Conservation (phyloP, 2,797 vertebrate species). For the Rhabdomys pumilio region DNA sequence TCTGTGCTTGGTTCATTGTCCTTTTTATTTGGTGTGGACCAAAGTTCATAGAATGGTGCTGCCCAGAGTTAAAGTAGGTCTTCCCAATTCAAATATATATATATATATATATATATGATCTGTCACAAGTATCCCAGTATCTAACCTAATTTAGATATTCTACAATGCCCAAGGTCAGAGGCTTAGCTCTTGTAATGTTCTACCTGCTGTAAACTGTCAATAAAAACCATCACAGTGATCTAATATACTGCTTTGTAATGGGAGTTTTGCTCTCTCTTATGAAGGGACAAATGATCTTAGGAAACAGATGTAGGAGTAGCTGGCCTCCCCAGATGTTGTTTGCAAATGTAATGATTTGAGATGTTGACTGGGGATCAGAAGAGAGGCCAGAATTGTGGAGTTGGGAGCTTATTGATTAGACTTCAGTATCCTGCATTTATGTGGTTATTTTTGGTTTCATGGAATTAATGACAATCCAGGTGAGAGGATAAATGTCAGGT, state of each 20-base stretch:
- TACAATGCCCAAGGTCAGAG: background rate
- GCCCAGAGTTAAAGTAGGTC: background rate
- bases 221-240: background rate
- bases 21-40: background rate
- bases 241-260: background rate
- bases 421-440: background rate
- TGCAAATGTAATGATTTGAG: slow-evolving; percentile 4
- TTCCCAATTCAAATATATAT: background rate
- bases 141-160: background rate
- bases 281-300: background rate
- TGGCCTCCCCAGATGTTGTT: background rate
- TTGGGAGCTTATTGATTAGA: slow-evolving; percentile 11
- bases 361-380: background rate
- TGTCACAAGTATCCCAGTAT: background rate
- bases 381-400: background rate
- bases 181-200: background rate
- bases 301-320: background rate
- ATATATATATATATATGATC: too few species aligned
- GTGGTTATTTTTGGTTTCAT: background rate
- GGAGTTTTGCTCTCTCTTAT: background rate
- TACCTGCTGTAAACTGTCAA: background rate
- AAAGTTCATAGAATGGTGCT: background rate
- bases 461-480: slow-evolving; percentile 8
- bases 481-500: background rate
- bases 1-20: background rate